Evolutionary conservation across 2,888 invertebrate genomes (phyloP), one percentile per base, ranked within the genome.

Genomic region (Agrochola lychnidis): DNA sequence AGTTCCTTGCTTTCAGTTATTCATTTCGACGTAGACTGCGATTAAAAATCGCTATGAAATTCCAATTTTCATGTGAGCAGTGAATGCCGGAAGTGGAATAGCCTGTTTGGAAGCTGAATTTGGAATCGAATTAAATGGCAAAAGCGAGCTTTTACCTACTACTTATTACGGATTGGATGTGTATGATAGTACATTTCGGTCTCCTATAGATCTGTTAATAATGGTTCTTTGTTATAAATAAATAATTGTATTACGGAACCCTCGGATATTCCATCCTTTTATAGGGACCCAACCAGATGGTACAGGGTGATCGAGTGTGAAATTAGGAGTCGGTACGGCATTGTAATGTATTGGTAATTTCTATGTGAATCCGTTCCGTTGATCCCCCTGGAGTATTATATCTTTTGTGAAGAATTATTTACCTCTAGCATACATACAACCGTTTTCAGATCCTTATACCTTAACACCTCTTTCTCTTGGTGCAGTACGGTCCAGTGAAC

Each of bases 401-500:
- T 57, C 19, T 12, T 82, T 61, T 61, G 25, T 61, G 30, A 16
- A 42, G n/a, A 56, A 40, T 10, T 53, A 4, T 57, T 73, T 64
- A 53, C 14, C 0, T 59, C 5, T 48, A 45, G 22, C 16, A 42
- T 36, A 22, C 12, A 30, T 51, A 14, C 1, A n/a, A 30, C 7
- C 5, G 0, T 22, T 61, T 66, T 45, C n/a, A 53, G 14, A 10
- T 62, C 9, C 19, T 25, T 16, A 16, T 25, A 22, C 19, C 3
- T 2, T n/a, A 63, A 36, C 14, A 12, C 12, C 3, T 36, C 4
- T 79, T 72, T 74, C 30, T 71, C 76, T 92, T 91, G 76, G 90
- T 90, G 72, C 93, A 97, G 97, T 97, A 97, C 83, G 97, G 97
- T 22, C 97, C 97, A 16, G 97, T 95, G 85, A 98, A 97, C 95